Evolutionary conservation across 2,113 vertebrate genomes (phyloP).

Genomic region (Catharus minimus): DNA sequence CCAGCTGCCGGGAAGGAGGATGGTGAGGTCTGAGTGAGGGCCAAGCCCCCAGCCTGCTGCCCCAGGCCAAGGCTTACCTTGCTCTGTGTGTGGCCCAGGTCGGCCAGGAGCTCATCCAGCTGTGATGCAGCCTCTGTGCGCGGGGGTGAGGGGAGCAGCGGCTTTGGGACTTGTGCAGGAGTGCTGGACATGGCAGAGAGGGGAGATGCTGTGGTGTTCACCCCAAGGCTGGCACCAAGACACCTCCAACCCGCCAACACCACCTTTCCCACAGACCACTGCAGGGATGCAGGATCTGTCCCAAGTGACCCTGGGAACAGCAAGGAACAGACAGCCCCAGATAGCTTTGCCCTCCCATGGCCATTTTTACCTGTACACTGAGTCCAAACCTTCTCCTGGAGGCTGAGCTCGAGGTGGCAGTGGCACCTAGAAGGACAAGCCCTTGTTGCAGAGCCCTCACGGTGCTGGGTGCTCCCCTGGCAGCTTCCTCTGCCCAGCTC

Average conservation of each 20-base stretch:
- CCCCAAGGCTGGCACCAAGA: fast-evolving
- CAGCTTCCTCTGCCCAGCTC: background rate
- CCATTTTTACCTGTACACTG: constrained; percentile 61
- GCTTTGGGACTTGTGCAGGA: background rate
- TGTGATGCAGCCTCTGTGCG: constrained; percentile 42
- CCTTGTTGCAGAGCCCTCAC: background rate
- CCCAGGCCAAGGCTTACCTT: constrained; percentile 44
- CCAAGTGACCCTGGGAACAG: background rate
- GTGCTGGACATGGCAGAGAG: background rate
- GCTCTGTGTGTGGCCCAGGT: constrained; percentile 56
- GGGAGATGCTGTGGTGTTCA: background rate
- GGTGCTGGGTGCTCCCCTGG: background rate
- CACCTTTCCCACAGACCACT: background rate
- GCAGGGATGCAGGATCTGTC: background rate
- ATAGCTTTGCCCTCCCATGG: background rate
- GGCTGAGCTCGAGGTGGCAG: background rate
- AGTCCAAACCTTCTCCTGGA: background rate
- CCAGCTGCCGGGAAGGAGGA: background rate
- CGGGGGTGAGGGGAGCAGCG: background rate
- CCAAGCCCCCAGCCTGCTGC: fast-evolving
- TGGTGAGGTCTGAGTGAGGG: background rate
- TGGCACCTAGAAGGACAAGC: constrained; percentile 46
- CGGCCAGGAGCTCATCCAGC: constrained; percentile 73
- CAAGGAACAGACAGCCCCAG: fast-evolving
- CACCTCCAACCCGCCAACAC: background rate